Percentiles rank a stretch among this genome's conserved stretches.
These are phyloP conservation scores for Gallinago nigripennis DNA, from an alignment of 2,797 vertebrate genomes.

Conservation along the genomic window DNA sequence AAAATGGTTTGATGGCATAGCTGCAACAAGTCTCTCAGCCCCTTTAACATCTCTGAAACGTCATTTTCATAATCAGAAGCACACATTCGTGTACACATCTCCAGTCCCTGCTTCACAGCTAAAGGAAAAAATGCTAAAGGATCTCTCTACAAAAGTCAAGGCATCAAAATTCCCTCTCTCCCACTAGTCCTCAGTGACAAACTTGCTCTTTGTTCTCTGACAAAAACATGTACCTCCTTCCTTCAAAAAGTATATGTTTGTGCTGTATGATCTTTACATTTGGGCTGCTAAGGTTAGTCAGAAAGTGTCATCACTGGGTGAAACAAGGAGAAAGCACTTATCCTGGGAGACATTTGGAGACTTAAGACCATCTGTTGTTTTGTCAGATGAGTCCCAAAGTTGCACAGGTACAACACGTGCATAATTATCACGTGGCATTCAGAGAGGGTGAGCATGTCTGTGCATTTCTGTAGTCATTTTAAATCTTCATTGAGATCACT, in stretches of 20 bases:
- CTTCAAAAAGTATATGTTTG: background rate
- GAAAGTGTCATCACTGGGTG: background rate
- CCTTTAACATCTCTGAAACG: background rate
- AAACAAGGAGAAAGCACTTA: background rate
- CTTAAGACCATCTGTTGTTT: slow-evolving; percentile 26
- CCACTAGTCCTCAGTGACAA: background rate
- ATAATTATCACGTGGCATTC: background rate
- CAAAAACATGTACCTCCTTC: background rate
- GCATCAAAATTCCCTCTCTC: background rate
- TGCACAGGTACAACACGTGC: background rate
- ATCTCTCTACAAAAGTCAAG: background rate
- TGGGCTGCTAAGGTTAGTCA: background rate
- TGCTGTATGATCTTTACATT: background rate
- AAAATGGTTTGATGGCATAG: background rate
- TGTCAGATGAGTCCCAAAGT: background rate
- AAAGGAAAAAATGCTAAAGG: background rate
- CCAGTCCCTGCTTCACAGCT: background rate
- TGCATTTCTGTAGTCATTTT: background rate
- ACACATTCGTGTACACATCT: background rate
- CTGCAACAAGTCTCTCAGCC: background rate
- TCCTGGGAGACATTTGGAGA: background rate
- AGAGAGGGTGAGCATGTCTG: background rate
- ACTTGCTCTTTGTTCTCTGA: background rate
- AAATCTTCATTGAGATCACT: background rate
- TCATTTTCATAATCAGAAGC: background rate